Evolutionary conservation across 1,140 invertebrate species (phyloP), one percentile per base, ranked within the genome.

Genomic region (Bombus sibiricus): DNA sequence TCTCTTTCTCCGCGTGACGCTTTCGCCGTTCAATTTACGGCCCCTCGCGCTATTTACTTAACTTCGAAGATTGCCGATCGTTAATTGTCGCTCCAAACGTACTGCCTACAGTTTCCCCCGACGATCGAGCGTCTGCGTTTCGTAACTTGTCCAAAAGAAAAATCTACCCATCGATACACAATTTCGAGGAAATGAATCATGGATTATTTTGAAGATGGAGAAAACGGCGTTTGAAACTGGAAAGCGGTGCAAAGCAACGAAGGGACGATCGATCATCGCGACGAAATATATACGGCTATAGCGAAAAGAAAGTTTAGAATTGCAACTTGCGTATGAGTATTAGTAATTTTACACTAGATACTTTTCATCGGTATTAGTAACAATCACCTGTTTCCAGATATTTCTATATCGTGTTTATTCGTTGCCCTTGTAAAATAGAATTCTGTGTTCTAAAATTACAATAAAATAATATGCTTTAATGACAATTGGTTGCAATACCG

Each of bases 1-100:
- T 82, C 72, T 80, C 68, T 75, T 62, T 76, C 57, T 53, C 68
- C 53, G 37, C 41, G 34, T 39, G 37, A 47, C 71, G 47, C 64
- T 86, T 62, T 81, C 82, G 66, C 75, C 53, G 71, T 80, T 75
- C 73, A 77, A 81, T 72, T 77, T 86, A 73, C 28, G 75, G 39
- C 18, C 71, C 66, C 43, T 83, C 79, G 72, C 73, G 73, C 43
- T 66, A 41, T 87, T 85, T 80, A 87, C 64, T 68, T 80, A 43
- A 41, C 62, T 37, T 3, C 59, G 6, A 22, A 66, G 66, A 83
- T 86, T 64, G 66, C 28, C 68, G 53, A 78, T 74, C 75, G 57
- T 22, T 83, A 85, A 85, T 85, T 66, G 71, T 8, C 9, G 53
- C 41, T 1, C 3, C 28, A 6, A 47, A 32, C n/a, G 13, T 43